Base-by-base conservation (phyloP, 2,113 vertebrate genomes). In the Ceyx cyanopectus region DNA sequence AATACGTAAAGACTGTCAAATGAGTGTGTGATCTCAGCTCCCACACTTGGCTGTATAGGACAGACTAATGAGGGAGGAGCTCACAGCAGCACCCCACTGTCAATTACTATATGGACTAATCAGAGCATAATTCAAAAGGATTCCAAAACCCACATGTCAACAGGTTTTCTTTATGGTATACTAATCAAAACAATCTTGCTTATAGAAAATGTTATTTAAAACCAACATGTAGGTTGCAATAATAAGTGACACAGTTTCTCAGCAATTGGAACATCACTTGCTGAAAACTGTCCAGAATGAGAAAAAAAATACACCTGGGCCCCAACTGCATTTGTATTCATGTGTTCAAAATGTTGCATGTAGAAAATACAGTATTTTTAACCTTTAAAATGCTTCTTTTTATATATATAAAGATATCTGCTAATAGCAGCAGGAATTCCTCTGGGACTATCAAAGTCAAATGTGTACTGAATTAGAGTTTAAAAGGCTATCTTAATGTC, bases 191-290 rank as follows among this genome's bases (percentile, higher is more conserved):
- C 85, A 83, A 95, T 79, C 23, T 18, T 94, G 60, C 91, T 85
- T 87, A 87, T 90, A 60, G 89, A 97, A 96, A 73, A 94, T 65
- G 72, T 78, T 96, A 92, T 85, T 93, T 95, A 90, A 96, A 94
- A 94, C 80, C 70, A 83, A 78, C 68, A 67, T 81, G 89, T 85
- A 93, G 82, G 79, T 89, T 95, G 67, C 48, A 80, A 62, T 92
- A 87, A 86, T 65, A 89, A 90, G 87, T 32, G 85, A 86, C 93
- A 92, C 69, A 66, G 20, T 95, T 96, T 91, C 81, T 90, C 81
- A 21, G 14, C 62, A 85, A 53, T 68, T 91, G 87, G 54, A 89
- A 76, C 77, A 80, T 69, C 48, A 53, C 34, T 89, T 23, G 5
- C 27, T 67, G 69, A 81, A 95, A 94, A 74, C 53, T 79, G 61